Evolutionary conservation across 23 tunicate species (phyloP), one percentile per base, ranked within the genome.

Genomic region (Oikopleura vanhoeffeni): DNA sequence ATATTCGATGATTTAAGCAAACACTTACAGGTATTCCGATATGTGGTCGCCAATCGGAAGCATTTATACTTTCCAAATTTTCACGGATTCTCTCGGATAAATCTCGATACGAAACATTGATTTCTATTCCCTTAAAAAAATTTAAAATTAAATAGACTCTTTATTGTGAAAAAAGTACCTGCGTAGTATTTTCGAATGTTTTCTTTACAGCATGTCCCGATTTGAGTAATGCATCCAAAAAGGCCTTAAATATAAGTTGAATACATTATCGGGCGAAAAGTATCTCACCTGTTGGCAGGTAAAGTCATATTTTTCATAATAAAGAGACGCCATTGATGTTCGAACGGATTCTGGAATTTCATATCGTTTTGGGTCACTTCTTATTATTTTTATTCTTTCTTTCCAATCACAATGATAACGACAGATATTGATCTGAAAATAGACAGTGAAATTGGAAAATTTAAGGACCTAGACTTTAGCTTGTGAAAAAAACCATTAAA

Each of bases 391-490:
- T 2, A 71, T 71, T 32, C 79, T 28, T 30, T 71, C 32, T 30
- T 71, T 71, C 79, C 79, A 71, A 4, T 71, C 79, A 30, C 79
- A 71, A 71, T 71, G 79, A 71, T 71, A 71, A 2, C 79, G 34
- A 38, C 79, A 71, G 2, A 71, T 71, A 71, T 71, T 71, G 36
- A 71, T 38, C 79, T 71, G 2, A 18, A 71, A 30, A 24, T n/a
- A n/a, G n/a, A n/a, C n/a, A n/a, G n/a, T n/a, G n/a, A n/a, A n/a
- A n/a, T n/a, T n/a, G n/a, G n/a, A n/a, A n/a, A n/a, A n/a, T n/a
- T n/a, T n/a, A n/a, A n/a, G n/a, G n/a, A n/a, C n/a, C n/a, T n/a
- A n/a, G n/a, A n/a, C n/a, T n/a, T n/a, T n/a, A n/a, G n/a, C n/a
- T n/a, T n/a, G n/a, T n/a, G n/a, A n/a, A n/a, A n/a, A n/a, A n/a